Evolutionary conservation across 1,140 invertebrate species (phyloP).

Genomic region (Drosophila oshimai): DNA sequence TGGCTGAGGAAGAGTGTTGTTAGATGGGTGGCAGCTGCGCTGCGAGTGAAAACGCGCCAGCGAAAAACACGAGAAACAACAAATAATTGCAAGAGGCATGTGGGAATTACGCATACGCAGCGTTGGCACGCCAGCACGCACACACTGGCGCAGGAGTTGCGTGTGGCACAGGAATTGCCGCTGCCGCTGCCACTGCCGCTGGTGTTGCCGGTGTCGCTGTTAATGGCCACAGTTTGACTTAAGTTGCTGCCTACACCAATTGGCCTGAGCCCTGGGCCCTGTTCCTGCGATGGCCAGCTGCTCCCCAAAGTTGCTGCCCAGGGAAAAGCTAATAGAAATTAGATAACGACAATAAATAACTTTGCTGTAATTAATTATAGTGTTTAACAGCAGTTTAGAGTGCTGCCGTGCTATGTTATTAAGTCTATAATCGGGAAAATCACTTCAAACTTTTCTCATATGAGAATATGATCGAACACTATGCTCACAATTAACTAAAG

Average conservation of each 20-base stretch:
- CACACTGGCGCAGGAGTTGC: conserved; percentile 39
- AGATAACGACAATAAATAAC: conserved; percentile 73
- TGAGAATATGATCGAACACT: background rate
- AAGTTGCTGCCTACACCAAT: conserved; percentile 40
- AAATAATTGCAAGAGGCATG: conserved; percentile 65
- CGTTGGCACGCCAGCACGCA: conserved; percentile 54
- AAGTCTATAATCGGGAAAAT: conserved; percentile 37
- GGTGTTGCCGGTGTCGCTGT: conserved; percentile 53
- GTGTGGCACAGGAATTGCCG: conserved; percentile 26
- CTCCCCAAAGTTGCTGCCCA: background rate
- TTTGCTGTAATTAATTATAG: conserved; percentile 66
- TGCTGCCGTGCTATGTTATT: conserved; percentile 43
- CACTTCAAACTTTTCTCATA: conserved; percentile 8
- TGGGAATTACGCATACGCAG: conserved; percentile 71
- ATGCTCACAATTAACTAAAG: background rate
- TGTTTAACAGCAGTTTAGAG: conserved; percentile 52
- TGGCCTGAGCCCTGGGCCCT: conserved; percentile 20
- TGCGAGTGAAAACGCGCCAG: conserved; percentile 23
- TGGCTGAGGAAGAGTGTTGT: conserved; percentile 75
- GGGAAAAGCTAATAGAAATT: conserved; percentile 63
- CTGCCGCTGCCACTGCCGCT: background rate
- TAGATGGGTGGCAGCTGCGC: conserved; percentile 44
- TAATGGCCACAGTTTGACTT: conserved; percentile 72
- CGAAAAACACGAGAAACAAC: conserved; percentile 16
- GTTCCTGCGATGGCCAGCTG: too few relatives aligned